A percentile compares a stretch with the other conserved stretches of the same genome.
Evolutionary conservation across 2,797 vertebrate species (phyloP).

Genomic region (Rallus crepitans): DNA sequence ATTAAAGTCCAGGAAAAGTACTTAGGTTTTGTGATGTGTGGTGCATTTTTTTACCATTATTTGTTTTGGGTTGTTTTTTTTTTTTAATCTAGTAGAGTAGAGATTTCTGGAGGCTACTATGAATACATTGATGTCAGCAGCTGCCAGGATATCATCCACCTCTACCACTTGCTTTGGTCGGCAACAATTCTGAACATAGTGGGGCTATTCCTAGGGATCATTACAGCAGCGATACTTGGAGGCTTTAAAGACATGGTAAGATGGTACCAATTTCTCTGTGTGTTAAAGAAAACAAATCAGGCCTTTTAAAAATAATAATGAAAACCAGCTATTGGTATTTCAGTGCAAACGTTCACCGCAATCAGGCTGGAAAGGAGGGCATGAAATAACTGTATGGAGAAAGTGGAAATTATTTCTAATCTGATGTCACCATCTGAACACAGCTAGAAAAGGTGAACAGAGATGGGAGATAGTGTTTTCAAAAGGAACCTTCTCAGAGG

Average conservation of each 20-base stretch:
- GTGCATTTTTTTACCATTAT: not conserved
- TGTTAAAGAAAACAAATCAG: not conserved
- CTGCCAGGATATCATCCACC: constrained; percentile 96
- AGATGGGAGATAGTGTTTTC: not conserved
- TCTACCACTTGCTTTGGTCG: constrained; percentile 96
- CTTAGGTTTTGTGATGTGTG: not conserved
- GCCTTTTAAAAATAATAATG: not conserved
- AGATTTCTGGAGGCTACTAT: constrained; percentile 91
- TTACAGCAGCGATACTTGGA: constrained; percentile 94
- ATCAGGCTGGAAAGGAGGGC: not conserved
- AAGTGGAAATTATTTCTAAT: not conserved
- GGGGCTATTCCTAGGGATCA: constrained; percentile 95
- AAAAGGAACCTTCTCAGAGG: not conserved
- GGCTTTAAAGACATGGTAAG: constrained; percentile 98
- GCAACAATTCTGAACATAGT: constrained; percentile 96
- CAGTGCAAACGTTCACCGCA: not conserved
- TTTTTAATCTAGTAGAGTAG: constrained; percentile 80
- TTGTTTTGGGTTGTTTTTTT: not conserved
- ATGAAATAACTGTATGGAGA: not conserved
- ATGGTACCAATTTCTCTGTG: not conserved
- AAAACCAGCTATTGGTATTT: not conserved
- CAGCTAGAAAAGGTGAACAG: not conserved
- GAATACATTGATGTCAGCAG: constrained; percentile 96
- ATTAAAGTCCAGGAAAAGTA: not conserved
- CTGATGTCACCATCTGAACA: not conserved